A percentile compares a stretch with the other conserved stretches of the same genome.
These are phyloP conservation scores for Apogon talboti DNA, from an alignment of 2,797 vertebrate genomes.

Conservation along the genomic window DNA sequence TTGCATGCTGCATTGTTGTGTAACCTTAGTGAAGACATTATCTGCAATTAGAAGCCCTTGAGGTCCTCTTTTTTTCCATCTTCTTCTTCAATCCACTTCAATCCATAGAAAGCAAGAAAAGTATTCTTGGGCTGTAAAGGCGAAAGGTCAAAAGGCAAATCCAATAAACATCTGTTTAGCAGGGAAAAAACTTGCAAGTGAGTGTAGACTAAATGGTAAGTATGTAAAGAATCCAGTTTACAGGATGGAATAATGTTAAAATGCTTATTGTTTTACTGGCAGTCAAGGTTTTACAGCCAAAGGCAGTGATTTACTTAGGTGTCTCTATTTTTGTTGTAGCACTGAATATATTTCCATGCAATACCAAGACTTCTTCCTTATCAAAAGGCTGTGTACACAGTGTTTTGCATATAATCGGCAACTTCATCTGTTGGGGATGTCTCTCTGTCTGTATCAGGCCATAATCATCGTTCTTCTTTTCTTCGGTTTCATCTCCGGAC, in stretches of 20 bases:
- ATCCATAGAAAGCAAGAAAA: neutral
- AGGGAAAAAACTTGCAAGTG: slow-evolving; percentile 25
- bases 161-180: slow-evolving; percentile 3
- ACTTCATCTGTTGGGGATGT: slow-evolving; percentile 21
- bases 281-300: slow-evolving; percentile 35
- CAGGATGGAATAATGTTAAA: slow-evolving; percentile 44
- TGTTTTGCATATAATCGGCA: slow-evolving; percentile 19
- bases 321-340: slow-evolving; percentile 6
- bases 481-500: slow-evolving; percentile 25
- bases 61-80: neutral
- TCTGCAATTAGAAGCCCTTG: slow-evolving; percentile 26
- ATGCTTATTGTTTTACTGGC: slow-evolving; percentile 50
- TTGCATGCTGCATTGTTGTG: slow-evolving; percentile 34
- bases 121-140: slow-evolving; percentile 1
- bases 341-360: slow-evolving; percentile 23
- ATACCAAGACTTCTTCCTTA: neutral
- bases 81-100: neutral
- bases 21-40: slow-evolving; percentile 38
- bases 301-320: slow-evolving; percentile 9
- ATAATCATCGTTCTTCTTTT: slow-evolving; percentile 2
- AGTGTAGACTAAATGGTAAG: slow-evolving; percentile 35
- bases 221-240: slow-evolving; percentile 13
- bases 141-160: slow-evolving; percentile 12
- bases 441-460: slow-evolving; percentile 26
- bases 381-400: slow-evolving; percentile 1